A percentile compares a stretch with the other conserved stretches of the same genome.
Evolutionary conservation across 2,797 vertebrate species (phyloP).

Genomic region (Galagoides demidoff): DNA sequence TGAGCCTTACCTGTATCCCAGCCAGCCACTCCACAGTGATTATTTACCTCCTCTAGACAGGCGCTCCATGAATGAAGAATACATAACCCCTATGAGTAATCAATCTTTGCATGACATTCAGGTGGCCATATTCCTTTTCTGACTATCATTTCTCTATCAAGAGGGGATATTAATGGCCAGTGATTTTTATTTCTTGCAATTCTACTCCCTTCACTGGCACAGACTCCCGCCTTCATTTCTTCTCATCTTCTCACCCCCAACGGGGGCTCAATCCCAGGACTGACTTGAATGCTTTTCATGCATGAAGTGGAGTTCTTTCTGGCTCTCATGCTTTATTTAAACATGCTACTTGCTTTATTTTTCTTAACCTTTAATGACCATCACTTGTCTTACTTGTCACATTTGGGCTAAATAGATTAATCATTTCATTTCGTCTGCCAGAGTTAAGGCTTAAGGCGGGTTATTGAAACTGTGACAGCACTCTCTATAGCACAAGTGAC

Average conservation of each 20-base stretch:
- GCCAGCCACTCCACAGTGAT: neutral
- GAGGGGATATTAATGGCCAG: slow-evolving; percentile 43
- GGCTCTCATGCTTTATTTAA: slow-evolving; percentile 64
- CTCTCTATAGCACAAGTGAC: neutral
- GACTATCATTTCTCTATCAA: slow-evolving; percentile 18
- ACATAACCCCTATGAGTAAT: neutral
- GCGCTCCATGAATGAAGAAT: slow-evolving; percentile 2
- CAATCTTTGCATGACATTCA: neutral
- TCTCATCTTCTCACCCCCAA: neutral
- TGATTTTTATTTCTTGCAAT: slow-evolving; percentile 10
- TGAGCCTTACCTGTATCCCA: neutral
- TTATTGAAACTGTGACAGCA: neutral
- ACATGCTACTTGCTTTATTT: slow-evolving; percentile 3
- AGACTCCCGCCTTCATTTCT: neutral
- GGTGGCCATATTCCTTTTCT: neutral
- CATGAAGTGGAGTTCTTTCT: slow-evolving; percentile 14
- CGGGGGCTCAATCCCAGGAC: neutral
- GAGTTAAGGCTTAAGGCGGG: slow-evolving; percentile 3
- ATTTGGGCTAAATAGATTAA: slow-evolving; percentile 17
- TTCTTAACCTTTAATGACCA: slow-evolving; percentile 56
- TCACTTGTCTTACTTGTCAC: slow-evolving; percentile 16
- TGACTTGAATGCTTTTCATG: slow-evolving; percentile 36
- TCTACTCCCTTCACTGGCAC: neutral
- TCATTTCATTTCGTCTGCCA: slow-evolving; percentile 59
- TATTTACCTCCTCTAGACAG: neutral